phyloP scores from a whole-genome alignment of 2,113 vertebrate species.

The Entomyzon cyanotis region DNA sequence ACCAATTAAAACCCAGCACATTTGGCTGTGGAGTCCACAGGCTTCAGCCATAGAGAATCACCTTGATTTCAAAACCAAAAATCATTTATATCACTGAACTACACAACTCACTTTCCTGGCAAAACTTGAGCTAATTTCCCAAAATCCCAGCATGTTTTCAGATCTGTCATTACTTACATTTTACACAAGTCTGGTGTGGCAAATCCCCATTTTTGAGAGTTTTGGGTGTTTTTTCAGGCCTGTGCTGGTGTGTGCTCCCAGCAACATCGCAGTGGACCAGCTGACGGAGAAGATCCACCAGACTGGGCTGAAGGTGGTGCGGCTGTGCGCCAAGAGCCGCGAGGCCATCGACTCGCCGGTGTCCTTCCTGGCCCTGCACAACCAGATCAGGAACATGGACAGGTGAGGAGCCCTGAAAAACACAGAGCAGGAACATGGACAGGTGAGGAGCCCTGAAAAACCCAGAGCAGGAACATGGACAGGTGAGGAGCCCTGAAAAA shows the following conservation, averaged over 20 bases:
- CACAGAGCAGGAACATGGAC: too few relatives aligned
- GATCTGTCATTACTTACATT: fast-evolving
- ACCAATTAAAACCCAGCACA: too few relatives aligned
- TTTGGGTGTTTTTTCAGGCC: constrained; percentile 72
- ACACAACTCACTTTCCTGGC: not conserved
- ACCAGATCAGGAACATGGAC: constrained; percentile 99
- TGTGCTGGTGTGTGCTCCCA: constrained; percentile 95
- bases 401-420: constrained; percentile 54
- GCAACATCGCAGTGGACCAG: constrained; percentile 98
- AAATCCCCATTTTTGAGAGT: not conserved
- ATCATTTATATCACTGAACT: too few relatives aligned
- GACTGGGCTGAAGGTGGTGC: constrained; percentile 94
- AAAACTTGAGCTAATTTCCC: not conserved
- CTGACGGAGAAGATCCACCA: constrained; percentile 98
- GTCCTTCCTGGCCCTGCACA: constrained; percentile 95
- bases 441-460: too few relatives aligned
- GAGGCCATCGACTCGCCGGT: constrained; percentile 98
- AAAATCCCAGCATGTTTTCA: fast-evolving
- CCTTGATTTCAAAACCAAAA: not conserved
- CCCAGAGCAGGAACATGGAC: too few relatives aligned
- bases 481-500: too few relatives aligned
- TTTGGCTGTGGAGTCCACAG: too few relatives aligned
- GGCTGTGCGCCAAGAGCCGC: constrained; percentile 95
- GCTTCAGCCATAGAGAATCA: not conserved
- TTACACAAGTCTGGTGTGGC: not conserved